Base-by-base conservation (phyloP, 2,888 invertebrate species). In the Belgica antarctica region DNA sequence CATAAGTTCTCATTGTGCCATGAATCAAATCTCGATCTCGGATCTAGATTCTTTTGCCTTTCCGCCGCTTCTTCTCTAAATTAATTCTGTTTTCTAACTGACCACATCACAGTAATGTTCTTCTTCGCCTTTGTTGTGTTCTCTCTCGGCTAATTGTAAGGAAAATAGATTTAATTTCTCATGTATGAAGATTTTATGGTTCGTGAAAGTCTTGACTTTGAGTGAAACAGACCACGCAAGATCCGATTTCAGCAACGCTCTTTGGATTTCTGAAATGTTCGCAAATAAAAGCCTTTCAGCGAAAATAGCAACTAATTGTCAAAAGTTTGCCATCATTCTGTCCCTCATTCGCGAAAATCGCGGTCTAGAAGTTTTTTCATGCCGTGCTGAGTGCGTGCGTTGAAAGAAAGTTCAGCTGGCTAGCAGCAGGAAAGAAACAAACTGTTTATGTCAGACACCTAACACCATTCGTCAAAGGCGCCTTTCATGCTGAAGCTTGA, bases 81-180 rank as follows among this genome's bases (percentile, higher is more conserved):
- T 47, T 52, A 52, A 52, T 52, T 59, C 22, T 27, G 59, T 27
- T 59, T 59, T 59, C 59, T 59, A 59, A 59, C 59, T 59, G 59
- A 59, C 59, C 59, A 46, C 15, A 52, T 52, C 17, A 52, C n/a
- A 7, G 59, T 8, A 25, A 22, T 24, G 19, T 17, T 7, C 7
- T 17, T 46, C 15, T 46, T 59, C 27, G 4, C 19, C 10, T 25
- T 59, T 27, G 5, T 59, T 2, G 8, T 59, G 27, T 59, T 59
- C 59, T 27, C n/a, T n/a, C n/a, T 57, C 57, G 7, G 7, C 17
- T 57, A 22, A 22, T 57, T 57, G 57, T 10, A 19, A 3, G 17
- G 19, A 52, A n/a, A 27, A 19, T 59, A 22, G 59, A 59, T 27
- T 59, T 25, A 59, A 25, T 59, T 59, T 15, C 19, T n/a, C 8